Percentiles rank a stretch among this genome's conserved stretches.
Evolutionary conservation across 2,888 invertebrate genomes (phyloP).

Genomic region (Periphyllus acericola): DNA sequence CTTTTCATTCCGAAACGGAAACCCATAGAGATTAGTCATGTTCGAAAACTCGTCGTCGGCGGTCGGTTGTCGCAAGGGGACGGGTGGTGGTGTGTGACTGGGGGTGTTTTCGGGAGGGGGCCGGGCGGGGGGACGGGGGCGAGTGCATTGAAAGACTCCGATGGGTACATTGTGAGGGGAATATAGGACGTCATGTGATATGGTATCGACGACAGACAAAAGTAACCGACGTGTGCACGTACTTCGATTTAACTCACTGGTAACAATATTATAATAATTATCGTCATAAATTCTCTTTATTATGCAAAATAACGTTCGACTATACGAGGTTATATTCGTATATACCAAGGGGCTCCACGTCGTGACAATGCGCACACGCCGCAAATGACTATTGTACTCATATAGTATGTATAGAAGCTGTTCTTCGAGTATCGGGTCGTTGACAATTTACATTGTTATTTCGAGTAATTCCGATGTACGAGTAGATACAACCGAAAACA

Average conservation of each 20-base stretch:
- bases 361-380: conserved; percentile 23
- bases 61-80: background rate
- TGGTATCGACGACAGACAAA: conserved; percentile 27
- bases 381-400: background rate
- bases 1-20: conserved; percentile 61
- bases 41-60: conserved; percentile 41
- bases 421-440: background rate
- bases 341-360: background rate
- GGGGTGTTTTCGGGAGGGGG: background rate
- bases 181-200: background rate
- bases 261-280: conserved; percentile 43
- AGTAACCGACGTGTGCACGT: conserved; percentile 15
- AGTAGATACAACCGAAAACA: too few species aligned
- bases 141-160: conserved; percentile 30
- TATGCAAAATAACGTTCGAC: conserved; percentile 43
- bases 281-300: conserved; percentile 47
- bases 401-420: background rate
- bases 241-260: conserved; percentile 46
- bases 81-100: background rate
- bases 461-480: too few species aligned
- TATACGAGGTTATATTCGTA: too few species aligned
- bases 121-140: background rate
- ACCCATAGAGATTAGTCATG: conserved; percentile 61
- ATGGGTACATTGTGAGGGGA: background rate
- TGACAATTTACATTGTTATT: too few species aligned